Percentiles rank a stretch among this genome's conserved stretches.
Conservation (phyloP, 2,113 vertebrate genomes). For the Turdus rufiventris region DNA sequence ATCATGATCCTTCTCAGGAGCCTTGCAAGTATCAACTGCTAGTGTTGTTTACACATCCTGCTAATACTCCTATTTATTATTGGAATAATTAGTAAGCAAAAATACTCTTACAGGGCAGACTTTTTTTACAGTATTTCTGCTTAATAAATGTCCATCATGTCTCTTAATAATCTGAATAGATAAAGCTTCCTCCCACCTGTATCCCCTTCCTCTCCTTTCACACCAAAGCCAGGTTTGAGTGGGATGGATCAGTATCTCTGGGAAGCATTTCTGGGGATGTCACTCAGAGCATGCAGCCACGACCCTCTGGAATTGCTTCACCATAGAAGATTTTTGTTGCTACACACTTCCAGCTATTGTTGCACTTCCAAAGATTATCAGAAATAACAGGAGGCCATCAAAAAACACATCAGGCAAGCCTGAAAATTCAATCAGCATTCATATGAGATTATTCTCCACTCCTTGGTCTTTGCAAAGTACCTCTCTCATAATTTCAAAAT, state of each 20-base stretch:
- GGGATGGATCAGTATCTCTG: not conserved
- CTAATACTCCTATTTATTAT: not conserved
- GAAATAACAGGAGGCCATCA: not conserved
- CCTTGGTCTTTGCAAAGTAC: not conserved
- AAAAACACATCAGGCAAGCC: not conserved
- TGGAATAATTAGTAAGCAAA: not conserved
- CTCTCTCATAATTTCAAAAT: not conserved
- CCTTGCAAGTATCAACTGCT: not conserved
- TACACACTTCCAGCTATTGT: not conserved
- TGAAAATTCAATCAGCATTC: not conserved
- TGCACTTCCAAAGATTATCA: not conserved
- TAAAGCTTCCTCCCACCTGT: not conserved
- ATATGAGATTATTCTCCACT: not conserved
- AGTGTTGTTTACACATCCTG: not conserved
- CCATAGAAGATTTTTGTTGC: not conserved
- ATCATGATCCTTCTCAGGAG: not conserved
- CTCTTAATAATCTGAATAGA: not conserved
- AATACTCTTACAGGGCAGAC: not conserved
- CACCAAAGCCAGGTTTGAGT: not conserved
- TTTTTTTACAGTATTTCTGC: not conserved
- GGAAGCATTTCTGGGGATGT: not conserved
- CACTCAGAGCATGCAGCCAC: not conserved
- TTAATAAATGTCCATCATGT: not conserved
- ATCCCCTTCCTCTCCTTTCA: not conserved
- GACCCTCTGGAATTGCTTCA: not conserved